A percentile compares a stretch with the other conserved stretches of the same genome.
These are phyloP conservation scores for Coptotermes formosanus DNA, from an alignment of 1,140 invertebrate species.

Conservation along the genomic window DNA sequence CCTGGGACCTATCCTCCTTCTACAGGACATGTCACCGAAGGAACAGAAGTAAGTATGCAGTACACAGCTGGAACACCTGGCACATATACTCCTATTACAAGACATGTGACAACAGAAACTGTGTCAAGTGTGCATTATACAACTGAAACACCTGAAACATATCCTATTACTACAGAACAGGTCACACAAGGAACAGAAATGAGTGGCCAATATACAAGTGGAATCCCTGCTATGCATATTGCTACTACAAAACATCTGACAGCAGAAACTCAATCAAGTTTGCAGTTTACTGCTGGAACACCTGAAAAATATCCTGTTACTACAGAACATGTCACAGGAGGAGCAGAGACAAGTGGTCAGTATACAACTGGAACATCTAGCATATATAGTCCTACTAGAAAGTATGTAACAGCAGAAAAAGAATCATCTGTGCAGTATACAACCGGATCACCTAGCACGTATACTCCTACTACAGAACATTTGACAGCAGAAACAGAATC, in stretches of 20 bases:
- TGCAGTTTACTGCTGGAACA: too few relatives aligned
- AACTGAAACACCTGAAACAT: neutral
- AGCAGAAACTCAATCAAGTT: too few relatives aligned
- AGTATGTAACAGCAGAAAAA: neutral
- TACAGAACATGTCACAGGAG: neutral
- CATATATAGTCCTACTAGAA: too few relatives aligned
- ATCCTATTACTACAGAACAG: too few relatives aligned
- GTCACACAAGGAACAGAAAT: too few relatives aligned
- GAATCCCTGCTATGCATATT: neutral
- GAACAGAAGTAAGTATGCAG: too few relatives aligned
- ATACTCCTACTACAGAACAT: neutral
- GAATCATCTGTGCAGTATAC: neutral
- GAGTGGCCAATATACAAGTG: neutral
- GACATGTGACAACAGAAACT: neutral
- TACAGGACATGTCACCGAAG: too few relatives aligned
- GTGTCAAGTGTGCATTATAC: neutral
- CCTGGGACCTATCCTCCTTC: too few relatives aligned
- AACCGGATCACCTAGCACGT: neutral
- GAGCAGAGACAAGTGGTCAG: neutral
- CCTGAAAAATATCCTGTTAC: too few relatives aligned
- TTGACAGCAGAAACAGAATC: neutral
- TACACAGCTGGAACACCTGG: too few relatives aligned
- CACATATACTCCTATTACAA: too few relatives aligned
- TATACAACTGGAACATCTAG: neutral
- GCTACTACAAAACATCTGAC: too few relatives aligned